Evolutionary conservation across 2,113 vertebrate genomes (phyloP), one percentile per base, ranked within the genome.

Genomic region (Formicarius rufipectus): DNA sequence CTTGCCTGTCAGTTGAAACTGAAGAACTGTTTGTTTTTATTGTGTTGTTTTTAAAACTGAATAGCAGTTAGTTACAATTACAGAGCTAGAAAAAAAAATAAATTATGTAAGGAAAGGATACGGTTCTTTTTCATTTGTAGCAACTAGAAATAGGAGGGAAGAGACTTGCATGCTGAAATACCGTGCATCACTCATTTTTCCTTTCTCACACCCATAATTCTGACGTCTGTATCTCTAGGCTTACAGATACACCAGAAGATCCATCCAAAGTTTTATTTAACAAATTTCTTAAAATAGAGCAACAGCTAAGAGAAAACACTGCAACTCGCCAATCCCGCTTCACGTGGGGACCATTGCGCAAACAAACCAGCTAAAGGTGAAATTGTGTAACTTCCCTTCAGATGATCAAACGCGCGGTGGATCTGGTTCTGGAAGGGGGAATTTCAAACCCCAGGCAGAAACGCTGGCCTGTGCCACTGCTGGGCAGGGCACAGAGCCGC

Each of bases 381-480:
- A 73, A 55, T 4, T 22, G 37, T 10, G 81, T 81, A 87, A 73
- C 27, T 58, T 53, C 24, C 37, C 14, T 17, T 40, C 7, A 24
- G 35, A 33, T 2, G 14, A 79, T 15, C 58, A 44, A 75, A 60
- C 12, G 4, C 58, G 33, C 2, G 21, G 49, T 14, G 35, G 60
- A 49, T 44, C 14, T 10, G 3, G 49, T 73, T 20, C 24, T 25
- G 66, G n/a, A 31, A 68, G 44, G 76, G 76, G 66, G 44, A 89
- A 84, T 81, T 94, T 89, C 84, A 60, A 90, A 88, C 14, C 3
- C 49, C 23, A 2, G 8, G 28, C 63, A 76, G 53, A 39, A 75
- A 25, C 7, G 18, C 72, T 19, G 52, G 1, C 6, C 31, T n/a
- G 13, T 40, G 4, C 10, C n/a, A 1, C 50, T 2, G 40, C 31